Conservation (phyloP, 1,140 invertebrate genomes). For the Zelostemma sp. region DNA sequence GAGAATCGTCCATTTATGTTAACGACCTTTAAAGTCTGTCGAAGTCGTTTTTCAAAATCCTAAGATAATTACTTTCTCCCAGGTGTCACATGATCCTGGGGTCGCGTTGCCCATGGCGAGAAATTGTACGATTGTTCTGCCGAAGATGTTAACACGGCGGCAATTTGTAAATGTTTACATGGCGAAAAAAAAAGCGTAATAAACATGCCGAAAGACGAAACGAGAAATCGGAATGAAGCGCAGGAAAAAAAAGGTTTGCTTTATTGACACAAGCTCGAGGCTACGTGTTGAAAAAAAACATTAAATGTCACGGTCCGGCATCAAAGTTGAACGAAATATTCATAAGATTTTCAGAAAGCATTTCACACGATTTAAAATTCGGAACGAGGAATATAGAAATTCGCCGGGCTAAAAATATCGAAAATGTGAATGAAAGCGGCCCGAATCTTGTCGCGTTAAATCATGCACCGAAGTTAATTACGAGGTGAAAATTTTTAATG, state of each 20-base stretch:
- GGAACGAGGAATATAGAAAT: neutral
- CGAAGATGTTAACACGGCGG: slow-evolving; percentile 6
- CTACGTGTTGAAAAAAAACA: neutral
- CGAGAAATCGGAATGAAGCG: no score
- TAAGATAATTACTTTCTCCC: slow-evolving; percentile 39
- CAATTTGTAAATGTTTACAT: neutral
- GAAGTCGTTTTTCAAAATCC: slow-evolving; percentile 23
- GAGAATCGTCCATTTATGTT: neutral
- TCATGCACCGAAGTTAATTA: no score
- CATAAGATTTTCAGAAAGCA: neutral
- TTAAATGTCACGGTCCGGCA: neutral
- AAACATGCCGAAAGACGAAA: neutral
- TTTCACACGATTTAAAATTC: neutral
- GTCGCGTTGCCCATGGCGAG: slow-evolving; percentile 35
- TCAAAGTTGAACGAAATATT: neutral
- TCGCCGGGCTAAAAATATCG: neutral
- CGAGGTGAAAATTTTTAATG: no score
- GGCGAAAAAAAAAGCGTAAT: neutral
- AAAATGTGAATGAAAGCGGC: neutral
- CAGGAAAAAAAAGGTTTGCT: neutral
- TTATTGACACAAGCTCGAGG: neutral
- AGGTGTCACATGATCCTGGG: slow-evolving; percentile 24
- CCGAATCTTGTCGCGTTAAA: neutral
- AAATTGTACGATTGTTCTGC: slow-evolving; percentile 23
- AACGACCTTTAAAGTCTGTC: neutral